Conservation (phyloP, 2,888 invertebrate species). For the Sphaerophoria taeniata region DNA sequence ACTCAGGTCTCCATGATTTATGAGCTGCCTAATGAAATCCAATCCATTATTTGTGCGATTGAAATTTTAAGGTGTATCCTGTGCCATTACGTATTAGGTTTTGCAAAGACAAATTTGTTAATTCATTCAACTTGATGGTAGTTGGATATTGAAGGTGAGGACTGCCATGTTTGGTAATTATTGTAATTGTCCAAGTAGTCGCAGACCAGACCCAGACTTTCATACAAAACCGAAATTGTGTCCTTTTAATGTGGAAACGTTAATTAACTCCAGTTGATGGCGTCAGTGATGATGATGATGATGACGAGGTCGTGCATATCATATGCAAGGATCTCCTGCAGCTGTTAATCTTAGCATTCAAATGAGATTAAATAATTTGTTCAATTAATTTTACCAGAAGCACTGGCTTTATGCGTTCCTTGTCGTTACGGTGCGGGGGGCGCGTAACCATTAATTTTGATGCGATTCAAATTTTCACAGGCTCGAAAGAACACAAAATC, state of each 20-base stretch:
- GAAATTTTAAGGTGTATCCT: conserved; percentile 36
- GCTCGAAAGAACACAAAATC: background rate
- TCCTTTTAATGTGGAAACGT: conserved; percentile 21
- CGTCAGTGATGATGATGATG: background rate
- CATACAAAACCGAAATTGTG: background rate
- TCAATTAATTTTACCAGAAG: conserved; percentile 43
- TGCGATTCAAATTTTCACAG: conserved; percentile 7
- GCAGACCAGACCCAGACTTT: background rate
- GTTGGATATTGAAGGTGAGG: conserved; percentile 6
- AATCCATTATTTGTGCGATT: conserved; percentile 40
- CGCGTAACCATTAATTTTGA: conserved; percentile 5
- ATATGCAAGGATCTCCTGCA: conserved; percentile 10
- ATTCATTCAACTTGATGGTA: too few relatives aligned
- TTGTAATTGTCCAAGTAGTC: background rate
- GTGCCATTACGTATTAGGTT: background rate
- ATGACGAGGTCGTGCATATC: background rate
- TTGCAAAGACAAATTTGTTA: conserved; percentile 16
- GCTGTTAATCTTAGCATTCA: conserved; percentile 41
- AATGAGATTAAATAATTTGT: conserved; percentile 40
- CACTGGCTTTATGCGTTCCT: background rate
- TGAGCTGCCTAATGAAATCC: conserved; percentile 56
- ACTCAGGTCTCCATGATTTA: conserved; percentile 42
- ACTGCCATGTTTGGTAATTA: conserved; percentile 11
- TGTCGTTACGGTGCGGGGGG: background rate
- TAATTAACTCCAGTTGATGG: conserved; percentile 8